A percentile compares a stretch with the other conserved stretches of the same genome.
These are phyloP conservation scores for Petrocephalus schoutedeni DNA, from an alignment of 2,797 vertebrate genomes.

Conservation along the genomic window DNA sequence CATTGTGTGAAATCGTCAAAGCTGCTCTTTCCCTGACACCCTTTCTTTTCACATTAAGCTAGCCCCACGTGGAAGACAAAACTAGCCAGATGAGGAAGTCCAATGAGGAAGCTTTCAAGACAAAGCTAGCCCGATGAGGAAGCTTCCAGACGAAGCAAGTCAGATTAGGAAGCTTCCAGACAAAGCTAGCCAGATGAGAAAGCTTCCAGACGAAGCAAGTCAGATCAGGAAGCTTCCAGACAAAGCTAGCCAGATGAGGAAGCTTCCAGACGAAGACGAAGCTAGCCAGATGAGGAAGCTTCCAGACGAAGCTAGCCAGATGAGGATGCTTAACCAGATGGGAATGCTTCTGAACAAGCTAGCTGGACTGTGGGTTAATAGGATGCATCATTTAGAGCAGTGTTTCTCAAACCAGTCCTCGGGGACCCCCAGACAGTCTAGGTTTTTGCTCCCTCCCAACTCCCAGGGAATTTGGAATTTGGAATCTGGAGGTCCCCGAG, in stretches of 20 bases:
- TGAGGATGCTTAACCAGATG: slow-evolving; percentile 18
- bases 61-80: slow-evolving; percentile 45
- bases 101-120: slow-evolving; percentile 38
- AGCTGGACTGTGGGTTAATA: slow-evolving; percentile 30
- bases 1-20: slow-evolving; percentile 71
- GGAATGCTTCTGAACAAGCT: slow-evolving; percentile 19
- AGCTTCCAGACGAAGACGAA: no score
- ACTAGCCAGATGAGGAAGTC: slow-evolving; percentile 40
- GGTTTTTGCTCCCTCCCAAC: no score
- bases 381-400: background rate
- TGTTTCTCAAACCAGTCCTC: no score
- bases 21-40: slow-evolving; percentile 61
- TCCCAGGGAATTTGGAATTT: no score
- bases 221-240: slow-evolving; percentile 37
- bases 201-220: slow-evolving; percentile 60
- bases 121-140: slow-evolving; percentile 47
- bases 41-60: slow-evolving; percentile 56
- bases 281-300: background rate
- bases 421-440: no score
- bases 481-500: no score
- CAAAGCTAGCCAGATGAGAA: slow-evolving; percentile 47
- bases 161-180: slow-evolving; percentile 36
- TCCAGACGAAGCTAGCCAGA: slow-evolving; percentile 59
- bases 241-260: background rate
- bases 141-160: slow-evolving; percentile 46